phyloP scores from a whole-genome alignment of 1,140 invertebrate species.

The Hirudo medicinalis region DNA sequence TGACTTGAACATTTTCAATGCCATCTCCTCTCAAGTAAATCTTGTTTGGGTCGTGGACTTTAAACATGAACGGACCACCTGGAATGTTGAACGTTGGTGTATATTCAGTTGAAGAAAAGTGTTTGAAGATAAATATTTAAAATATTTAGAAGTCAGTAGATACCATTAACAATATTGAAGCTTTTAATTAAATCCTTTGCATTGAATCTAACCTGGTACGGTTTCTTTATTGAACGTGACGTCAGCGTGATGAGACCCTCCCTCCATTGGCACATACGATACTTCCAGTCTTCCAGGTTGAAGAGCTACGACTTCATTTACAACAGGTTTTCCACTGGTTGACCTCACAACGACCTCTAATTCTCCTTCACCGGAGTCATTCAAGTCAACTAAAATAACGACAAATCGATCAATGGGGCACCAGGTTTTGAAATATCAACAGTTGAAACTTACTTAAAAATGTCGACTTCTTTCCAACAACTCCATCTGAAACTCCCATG shows the following conservation, averaged over 20 bases:
- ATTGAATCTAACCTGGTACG: slow-evolving; percentile 58
- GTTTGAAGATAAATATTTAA: too few relatives aligned
- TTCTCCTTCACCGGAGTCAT: slow-evolving; percentile 90
- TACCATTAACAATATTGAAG: too few relatives aligned
- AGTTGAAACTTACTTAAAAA: slow-evolving; percentile 23
- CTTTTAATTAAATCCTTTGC: too few relatives aligned
- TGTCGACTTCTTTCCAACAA: slow-evolving; percentile 54
- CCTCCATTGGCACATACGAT: slow-evolving; percentile 82
- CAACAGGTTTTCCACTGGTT: slow-evolving; percentile 71
- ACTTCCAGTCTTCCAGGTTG: slow-evolving; percentile 88
- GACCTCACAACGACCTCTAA: slow-evolving; percentile 83
- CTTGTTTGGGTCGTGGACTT: slow-evolving; percentile 33
- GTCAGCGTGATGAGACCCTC: slow-evolving; percentile 81
- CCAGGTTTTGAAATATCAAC: too few relatives aligned
- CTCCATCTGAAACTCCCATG: slow-evolving; percentile 65
- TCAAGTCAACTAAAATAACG: slow-evolving; percentile 74
- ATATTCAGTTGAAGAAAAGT: neutral
- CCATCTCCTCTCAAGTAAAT: slow-evolving; percentile 28
- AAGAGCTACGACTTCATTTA: slow-evolving; percentile 88
- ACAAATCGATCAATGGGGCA: slow-evolving; percentile 40
- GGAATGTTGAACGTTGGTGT: slow-evolving; percentile 17
- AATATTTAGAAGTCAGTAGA: too few relatives aligned
- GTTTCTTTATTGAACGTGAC: slow-evolving; percentile 94
- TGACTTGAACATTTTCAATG: slow-evolving; percentile 57
- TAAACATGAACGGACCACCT: slow-evolving; percentile 36